A percentile compares a stretch with the other conserved stretches of the same genome.
phyloP scores from a whole-genome alignment of 1,140 invertebrate species.

The Ephestia elutella region DNA sequence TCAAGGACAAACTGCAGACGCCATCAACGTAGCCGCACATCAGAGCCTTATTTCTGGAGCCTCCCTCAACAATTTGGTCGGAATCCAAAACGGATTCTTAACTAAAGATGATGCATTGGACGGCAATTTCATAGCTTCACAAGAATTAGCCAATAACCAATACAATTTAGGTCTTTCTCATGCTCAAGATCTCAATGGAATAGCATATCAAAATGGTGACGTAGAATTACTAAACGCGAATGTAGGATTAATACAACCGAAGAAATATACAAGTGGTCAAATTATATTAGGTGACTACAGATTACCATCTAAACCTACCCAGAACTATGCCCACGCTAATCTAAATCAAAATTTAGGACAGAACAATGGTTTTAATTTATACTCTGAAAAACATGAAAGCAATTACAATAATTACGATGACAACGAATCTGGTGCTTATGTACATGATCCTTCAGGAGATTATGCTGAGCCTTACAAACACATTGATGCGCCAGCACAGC shows the following conservation, averaged over 20 bases:
- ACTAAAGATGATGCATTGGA: conserved; percentile 44
- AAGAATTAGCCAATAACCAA: conserved; percentile 39
- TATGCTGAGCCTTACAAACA: conserved; percentile 59
- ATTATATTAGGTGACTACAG: conserved; percentile 61
- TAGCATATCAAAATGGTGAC: conserved; percentile 17
- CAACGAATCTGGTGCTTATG: conserved; percentile 45
- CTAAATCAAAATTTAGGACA: conserved; percentile 6
- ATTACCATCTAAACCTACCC: conserved; percentile 29
- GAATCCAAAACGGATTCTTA: conserved; percentile 62
- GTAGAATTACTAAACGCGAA: conserved; percentile 20
- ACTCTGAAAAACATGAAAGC: conserved; percentile 20
- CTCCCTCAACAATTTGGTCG: conserved; percentile 59
- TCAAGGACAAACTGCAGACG: conserved; percentile 64
- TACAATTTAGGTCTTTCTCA: conserved; percentile 5
- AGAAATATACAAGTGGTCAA: conserved; percentile 57
- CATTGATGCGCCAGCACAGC: conserved; percentile 37
- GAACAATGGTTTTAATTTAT: conserved; percentile 11
- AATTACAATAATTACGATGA: conserved; percentile 31
- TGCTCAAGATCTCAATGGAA: conserved; percentile 6
- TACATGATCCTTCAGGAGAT: conserved; percentile 62
- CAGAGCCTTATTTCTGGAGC: conserved; percentile 66
- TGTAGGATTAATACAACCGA: conserved; percentile 41
- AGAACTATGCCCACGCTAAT: conserved; percentile 8
- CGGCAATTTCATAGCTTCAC: conserved; percentile 53
- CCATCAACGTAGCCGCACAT: conserved; percentile 68